Conservation (phyloP, 1,140 invertebrate genomes). For the Atta cephalotes region DNA sequence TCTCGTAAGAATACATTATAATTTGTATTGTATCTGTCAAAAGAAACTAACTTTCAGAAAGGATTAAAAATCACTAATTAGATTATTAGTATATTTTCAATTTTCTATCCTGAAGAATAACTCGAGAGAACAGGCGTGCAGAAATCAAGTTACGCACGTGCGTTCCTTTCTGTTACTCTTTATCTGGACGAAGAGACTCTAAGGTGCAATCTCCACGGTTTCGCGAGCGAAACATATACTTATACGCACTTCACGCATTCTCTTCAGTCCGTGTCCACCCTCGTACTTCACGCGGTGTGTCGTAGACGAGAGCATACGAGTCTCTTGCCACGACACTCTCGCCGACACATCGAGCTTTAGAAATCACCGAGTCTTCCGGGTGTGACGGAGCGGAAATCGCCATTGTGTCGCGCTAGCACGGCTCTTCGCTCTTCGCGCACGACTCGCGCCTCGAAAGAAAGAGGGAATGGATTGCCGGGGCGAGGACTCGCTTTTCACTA, state of each 20-base stretch:
- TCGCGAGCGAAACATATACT: conserved; percentile 72
- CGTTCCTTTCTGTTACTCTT: conserved; percentile 42
- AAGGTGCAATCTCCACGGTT: conserved; percentile 76
- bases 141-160: conserved; percentile 34
- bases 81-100: background rate
- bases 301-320: conserved; percentile 53
- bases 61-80: conserved; percentile 14
- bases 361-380: conserved; percentile 78
- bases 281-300: conserved; percentile 25
- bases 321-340: conserved; percentile 30
- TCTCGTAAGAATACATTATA: background rate
- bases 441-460: conserved; percentile 44
- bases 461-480: conserved; percentile 57
- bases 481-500: conserved; percentile 59
- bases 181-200: conserved; percentile 63
- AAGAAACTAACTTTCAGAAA: background rate
- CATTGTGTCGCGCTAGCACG: conserved; percentile 69
- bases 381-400: conserved; percentile 79
- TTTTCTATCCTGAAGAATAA: conserved; percentile 24
- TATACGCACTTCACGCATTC: conserved; percentile 72
- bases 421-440: conserved; percentile 62
- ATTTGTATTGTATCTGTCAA: background rate
- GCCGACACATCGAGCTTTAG: conserved; percentile 58
- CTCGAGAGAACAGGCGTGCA: conserved; percentile 41
- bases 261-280: conserved; percentile 54